Evolutionary conservation across 1,140 invertebrate genomes (phyloP).

Genomic region (Drosophila nigromelanica): DNA sequence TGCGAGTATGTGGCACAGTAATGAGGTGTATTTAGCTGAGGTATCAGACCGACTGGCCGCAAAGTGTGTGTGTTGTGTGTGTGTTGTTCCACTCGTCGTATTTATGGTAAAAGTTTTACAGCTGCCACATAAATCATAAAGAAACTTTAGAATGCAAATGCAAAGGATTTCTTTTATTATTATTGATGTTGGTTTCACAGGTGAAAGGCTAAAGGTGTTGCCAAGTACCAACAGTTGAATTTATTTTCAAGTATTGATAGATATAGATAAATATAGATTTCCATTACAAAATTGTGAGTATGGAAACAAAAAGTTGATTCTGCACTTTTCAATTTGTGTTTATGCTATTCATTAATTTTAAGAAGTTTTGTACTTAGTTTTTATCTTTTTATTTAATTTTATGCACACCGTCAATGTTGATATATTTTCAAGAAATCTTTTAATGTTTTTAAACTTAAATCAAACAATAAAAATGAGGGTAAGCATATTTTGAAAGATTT

Average conservation of each 20-base stretch:
- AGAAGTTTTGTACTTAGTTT: too few species aligned
- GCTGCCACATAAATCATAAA: conserved; percentile 6
- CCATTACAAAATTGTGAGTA: neutral
- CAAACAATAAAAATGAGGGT: too few species aligned
- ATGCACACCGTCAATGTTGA: too few species aligned
- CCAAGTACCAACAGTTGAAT: conserved; percentile 22
- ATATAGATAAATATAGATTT: neutral
- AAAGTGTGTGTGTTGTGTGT: conserved; percentile 29
- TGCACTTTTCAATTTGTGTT: neutral
- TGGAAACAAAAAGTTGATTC: neutral
- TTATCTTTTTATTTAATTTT: neutral
- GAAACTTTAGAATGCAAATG: conserved; percentile 39
- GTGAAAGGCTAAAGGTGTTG: conserved; percentile 26
- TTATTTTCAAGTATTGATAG: conserved; percentile 4
- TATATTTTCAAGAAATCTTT: too few species aligned
- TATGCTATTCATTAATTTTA: neutral
- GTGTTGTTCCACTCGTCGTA: conserved; percentile 13
- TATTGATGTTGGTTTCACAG: conserved; percentile 28
- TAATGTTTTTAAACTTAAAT: too few species aligned
- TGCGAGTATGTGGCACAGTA: conserved; percentile 50
- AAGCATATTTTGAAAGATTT: neutral
- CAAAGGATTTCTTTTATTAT: conserved; percentile 10
- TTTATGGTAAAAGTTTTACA: conserved; percentile 34
- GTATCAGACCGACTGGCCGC: conserved; percentile 41
- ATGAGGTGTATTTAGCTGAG: conserved; percentile 75